Percentiles rank a stretch among this genome's conserved stretches.
These are phyloP conservation scores for Drosophila simulans DNA, from an alignment of 1,140 invertebrate genomes.

Conservation along the genomic window DNA sequence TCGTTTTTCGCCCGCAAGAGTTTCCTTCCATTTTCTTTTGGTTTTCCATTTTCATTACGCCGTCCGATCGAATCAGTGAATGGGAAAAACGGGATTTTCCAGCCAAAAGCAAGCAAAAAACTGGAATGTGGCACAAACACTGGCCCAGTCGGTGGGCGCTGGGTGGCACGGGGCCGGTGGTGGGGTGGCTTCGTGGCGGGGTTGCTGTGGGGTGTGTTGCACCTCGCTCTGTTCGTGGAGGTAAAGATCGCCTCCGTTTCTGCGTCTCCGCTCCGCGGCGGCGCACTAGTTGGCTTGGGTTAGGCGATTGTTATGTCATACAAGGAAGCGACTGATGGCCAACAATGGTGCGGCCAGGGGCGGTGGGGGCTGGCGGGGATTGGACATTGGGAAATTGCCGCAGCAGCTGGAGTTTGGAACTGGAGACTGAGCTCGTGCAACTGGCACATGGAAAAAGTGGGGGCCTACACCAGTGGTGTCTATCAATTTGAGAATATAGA, in stretches of 20 bases:
- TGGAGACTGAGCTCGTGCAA: conserved; percentile 1
- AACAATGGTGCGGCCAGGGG: conserved; percentile 43
- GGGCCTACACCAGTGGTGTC: too few relatives aligned
- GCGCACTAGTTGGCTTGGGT: conserved; percentile 32
- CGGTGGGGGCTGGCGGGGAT: conserved; percentile 8
- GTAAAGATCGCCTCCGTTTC: conserved; percentile 73
- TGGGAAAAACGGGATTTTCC: conserved; percentile 78
- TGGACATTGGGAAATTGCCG: conserved; percentile 36
- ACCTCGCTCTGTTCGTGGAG: conserved; percentile 56
- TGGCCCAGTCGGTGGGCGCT: conserved; percentile 1
- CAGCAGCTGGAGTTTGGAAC: conserved; percentile 26
- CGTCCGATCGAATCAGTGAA: conserved; percentile 78
- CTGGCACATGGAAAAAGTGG: not conserved
- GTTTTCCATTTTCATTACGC: conserved; percentile 72
- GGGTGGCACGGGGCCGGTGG: not conserved
- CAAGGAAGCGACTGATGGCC: conserved; percentile 78
- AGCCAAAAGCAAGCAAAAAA: conserved; percentile 52
- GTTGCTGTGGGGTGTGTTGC: conserved; percentile 3
- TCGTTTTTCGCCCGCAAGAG: not conserved
- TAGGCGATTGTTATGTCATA: conserved; percentile 74
- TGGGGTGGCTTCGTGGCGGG: not conserved
- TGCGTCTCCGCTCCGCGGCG: conserved; percentile 16
- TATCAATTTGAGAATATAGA: too few relatives aligned
- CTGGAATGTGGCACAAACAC: conserved; percentile 75
- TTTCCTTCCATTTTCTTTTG: conserved; percentile 14